Base-by-base conservation (phyloP, 35 echinoderm and acorn worm species). In the Lytechinus variegatus region DNA sequence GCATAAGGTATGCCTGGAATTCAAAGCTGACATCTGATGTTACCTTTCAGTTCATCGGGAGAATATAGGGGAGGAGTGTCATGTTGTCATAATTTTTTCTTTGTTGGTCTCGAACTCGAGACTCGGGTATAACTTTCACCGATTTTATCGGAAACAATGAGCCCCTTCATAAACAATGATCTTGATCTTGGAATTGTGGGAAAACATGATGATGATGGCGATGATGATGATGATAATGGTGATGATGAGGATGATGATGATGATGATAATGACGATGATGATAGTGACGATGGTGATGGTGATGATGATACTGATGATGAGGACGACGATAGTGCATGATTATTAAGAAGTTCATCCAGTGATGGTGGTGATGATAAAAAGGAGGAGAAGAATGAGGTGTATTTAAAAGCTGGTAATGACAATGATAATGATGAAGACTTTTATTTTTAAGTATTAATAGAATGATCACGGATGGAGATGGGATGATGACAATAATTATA, bases 21-120 rank as follows among this genome's bases (percentile, higher is more conserved):
- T 90, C 88, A 44, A 90, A 44, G 88, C 88, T 90, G 5, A 90
- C 29, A 90, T 90, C 88, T 90, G 12, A 54, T 24, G 14, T 79
- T 79, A 79, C 66, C 66, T 24, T 24, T 79, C 66, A n/a, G 19
- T 7, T 79, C 21, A 79, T 19, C 21, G n/a, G 66, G 66, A 79
- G n/a, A 6, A 79, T 14, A 24, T 9, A 58, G 16, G 61, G 8
- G 66, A 79, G 21, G 19, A 79, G 66, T 79, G 66, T 79, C 16
- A 79, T 79, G 66, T 79, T 79, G 66, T 79, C 16, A 24, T 79
- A 1, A 44, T 44, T 44, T 44, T 44, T 79, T 72, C 14, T 8
- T 7, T 24, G 1, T 79, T 79, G 66, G 66, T 79, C 61, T 21
- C 21, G 14, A 5, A 16, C 66, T 79, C 66, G 19, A 79, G 66